Percentiles rank a stretch among this genome's conserved stretches.
Evolutionary conservation across 2,888 invertebrate species (phyloP).

Genomic region (Oscheius sp.): DNA sequence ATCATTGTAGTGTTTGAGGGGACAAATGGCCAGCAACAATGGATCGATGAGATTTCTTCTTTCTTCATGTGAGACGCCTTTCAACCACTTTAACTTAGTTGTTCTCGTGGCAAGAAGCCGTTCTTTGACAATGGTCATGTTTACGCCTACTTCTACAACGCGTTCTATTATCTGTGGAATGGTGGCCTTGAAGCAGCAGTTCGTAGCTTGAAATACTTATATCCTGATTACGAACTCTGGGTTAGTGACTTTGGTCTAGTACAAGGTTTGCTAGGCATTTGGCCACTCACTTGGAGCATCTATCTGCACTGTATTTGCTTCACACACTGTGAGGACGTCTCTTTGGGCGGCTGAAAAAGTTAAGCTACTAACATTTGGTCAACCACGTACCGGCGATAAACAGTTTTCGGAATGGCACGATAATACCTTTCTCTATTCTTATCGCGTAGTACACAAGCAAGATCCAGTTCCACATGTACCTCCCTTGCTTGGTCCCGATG

Average conservation of each 20-base stretch:
- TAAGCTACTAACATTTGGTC: conserved; percentile 31
- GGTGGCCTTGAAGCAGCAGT: conserved; percentile 22
- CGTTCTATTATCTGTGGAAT: conserved; percentile 33
- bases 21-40: conserved; percentile 25
- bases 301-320: conserved; percentile 30
- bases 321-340: conserved; percentile 18
- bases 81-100: neutral
- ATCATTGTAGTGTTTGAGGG: conserved; percentile 33
- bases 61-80: conserved; percentile 19
- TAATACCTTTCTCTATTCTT: conserved; percentile 32
- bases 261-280: conserved; percentile 14
- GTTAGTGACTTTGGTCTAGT: neutral
- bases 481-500: conserved; percentile 23
- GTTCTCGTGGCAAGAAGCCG: conserved; percentile 21
- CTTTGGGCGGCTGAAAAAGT: conserved; percentile 11
- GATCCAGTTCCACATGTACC: conserved; percentile 37
- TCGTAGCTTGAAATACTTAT: conserved; percentile 8
- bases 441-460: conserved; percentile 29
- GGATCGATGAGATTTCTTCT: conserved; percentile 27
- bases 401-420: conserved; percentile 33
- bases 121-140: conserved; percentile 29
- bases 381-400: conserved; percentile 37
- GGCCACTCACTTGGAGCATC: conserved; percentile 34
- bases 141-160: conserved; percentile 30
- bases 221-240: conserved; percentile 32